phyloP scores from a whole-genome alignment of 2,113 vertebrate species.

The Engraulis encrasicolus region DNA sequence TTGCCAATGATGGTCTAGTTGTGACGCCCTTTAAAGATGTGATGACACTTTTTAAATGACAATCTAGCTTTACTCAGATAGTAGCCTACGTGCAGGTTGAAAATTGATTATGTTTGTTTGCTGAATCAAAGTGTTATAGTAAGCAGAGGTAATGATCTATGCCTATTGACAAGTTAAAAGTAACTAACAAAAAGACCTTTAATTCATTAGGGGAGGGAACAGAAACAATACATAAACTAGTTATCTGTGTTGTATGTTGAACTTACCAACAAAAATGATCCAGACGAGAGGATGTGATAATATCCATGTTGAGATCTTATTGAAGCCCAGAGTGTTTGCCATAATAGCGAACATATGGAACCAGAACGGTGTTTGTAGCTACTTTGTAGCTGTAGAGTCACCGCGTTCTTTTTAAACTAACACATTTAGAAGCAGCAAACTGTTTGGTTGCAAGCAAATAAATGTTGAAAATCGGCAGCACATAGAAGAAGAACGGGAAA shows the following conservation, averaged over 20 bases:
- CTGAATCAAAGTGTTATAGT: background rate
- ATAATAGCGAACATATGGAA: constrained; percentile 50
- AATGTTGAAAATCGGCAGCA: background rate
- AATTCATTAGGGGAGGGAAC: background rate
- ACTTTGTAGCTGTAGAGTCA: constrained; percentile 65
- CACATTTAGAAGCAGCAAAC: background rate
- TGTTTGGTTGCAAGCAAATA: constrained; percentile 1
- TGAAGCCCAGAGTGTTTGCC: constrained; percentile 40
- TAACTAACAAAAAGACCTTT: background rate
- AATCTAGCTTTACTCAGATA: background rate
- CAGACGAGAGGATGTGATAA: constrained; percentile 36
- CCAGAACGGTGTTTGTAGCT: constrained; percentile 10
- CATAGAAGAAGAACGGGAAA: background rate
- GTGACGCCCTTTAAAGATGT: background rate
- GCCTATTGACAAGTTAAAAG: background rate
- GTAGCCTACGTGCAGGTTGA: background rate
- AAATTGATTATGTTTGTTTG: background rate
- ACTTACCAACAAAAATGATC: constrained; percentile 49
- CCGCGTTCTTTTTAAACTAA: background rate
- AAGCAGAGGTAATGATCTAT: background rate
- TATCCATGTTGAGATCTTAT: constrained; percentile 38
- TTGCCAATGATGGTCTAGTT: background rate
- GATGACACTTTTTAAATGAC: background rate
- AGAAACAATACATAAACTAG: background rate
- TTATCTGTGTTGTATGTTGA: background rate